phyloP scores from a whole-genome alignment of 2,888 invertebrate genomes.

The Pyrgus malvae region DNA sequence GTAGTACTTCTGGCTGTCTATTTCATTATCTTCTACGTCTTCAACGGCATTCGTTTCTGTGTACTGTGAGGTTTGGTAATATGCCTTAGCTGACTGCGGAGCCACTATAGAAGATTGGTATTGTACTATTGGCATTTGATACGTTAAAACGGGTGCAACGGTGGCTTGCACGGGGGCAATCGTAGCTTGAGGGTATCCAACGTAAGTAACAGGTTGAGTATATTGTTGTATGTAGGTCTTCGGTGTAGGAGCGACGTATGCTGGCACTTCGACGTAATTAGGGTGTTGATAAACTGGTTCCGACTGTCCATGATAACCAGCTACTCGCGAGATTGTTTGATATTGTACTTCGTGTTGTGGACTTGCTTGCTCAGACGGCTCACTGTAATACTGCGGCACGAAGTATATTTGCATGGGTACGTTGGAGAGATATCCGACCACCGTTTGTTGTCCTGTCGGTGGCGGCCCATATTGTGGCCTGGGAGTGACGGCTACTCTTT shows the following conservation, averaged over 20 bases:
- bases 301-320: slow-evolving; percentile 47
- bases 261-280: slow-evolving; percentile 61
- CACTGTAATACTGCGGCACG: slow-evolving; percentile 69
- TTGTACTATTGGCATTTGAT: slow-evolving; percentile 59
- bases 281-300: slow-evolving; percentile 54
- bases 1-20: slow-evolving; percentile 53
- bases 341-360: slow-evolving; percentile 49
- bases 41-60: slow-evolving; percentile 55
- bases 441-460: slow-evolving; percentile 54
- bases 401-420: slow-evolving; percentile 74
- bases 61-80: slow-evolving; percentile 53
- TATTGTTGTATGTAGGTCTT: slow-evolving; percentile 58
- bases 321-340: slow-evolving; percentile 41
- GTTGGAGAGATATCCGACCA: slow-evolving; percentile 71
- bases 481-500: slow-evolving; percentile 43
- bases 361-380: slow-evolving; percentile 45
- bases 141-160: slow-evolving; percentile 53
- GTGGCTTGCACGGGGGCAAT: slow-evolving; percentile 48
- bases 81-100: slow-evolving; percentile 54
- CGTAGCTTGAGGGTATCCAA: slow-evolving; percentile 59
- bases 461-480: slow-evolving; percentile 47
- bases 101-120: slow-evolving; percentile 52
- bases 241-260: slow-evolving; percentile 52
- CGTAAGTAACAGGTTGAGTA: slow-evolving; percentile 50
- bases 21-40: slow-evolving; percentile 49